These are phyloP conservation scores for Thalpophila matura DNA, from an alignment of 2,888 invertebrate species.

Conservation along the genomic window DNA sequence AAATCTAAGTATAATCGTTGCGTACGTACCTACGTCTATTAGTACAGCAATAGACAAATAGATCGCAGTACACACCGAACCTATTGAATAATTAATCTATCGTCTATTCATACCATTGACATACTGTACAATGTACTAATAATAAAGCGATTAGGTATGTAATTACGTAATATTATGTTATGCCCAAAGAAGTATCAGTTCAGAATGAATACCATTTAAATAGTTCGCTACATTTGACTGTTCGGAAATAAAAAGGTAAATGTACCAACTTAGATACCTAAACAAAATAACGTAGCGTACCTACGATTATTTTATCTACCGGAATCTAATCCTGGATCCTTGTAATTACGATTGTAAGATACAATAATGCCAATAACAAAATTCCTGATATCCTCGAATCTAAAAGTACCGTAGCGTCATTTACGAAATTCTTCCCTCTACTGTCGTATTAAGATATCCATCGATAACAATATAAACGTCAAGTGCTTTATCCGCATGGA, in stretches of 20 bases:
- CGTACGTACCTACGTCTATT: slow-evolving; percentile 10
- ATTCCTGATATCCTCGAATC: neutral
- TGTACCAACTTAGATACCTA: neutral
- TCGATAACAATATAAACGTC: slow-evolving; percentile 78
- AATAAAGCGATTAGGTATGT: slow-evolving; percentile 28
- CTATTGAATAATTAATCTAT: slow-evolving; percentile 42
- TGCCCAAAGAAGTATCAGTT: neutral
- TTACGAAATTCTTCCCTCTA: slow-evolving; percentile 40
- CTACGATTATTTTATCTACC: neutral
- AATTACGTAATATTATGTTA: slow-evolving; percentile 14
- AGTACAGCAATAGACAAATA: slow-evolving; percentile 3
- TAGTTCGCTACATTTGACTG: neutral
- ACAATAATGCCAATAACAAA: slow-evolving; percentile 11
- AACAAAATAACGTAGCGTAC: neutral
- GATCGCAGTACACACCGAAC: neutral
- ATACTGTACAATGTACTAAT: slow-evolving; percentile 29
- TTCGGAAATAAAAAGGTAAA: neutral
- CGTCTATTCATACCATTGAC: slow-evolving; percentile 32
- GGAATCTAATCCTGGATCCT: neutral
- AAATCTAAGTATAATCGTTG: slow-evolving; percentile 6
- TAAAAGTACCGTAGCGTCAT: slow-evolving; percentile 9
- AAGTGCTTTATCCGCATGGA: slow-evolving; percentile 77
- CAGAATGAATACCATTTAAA: neutral
- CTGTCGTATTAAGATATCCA: slow-evolving; percentile 62
- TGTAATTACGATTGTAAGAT: neutral